Evolutionary conservation across 2,888 invertebrate species (phyloP), one percentile per base, ranked within the genome.

Genomic region (Argyra leucocephala): DNA sequence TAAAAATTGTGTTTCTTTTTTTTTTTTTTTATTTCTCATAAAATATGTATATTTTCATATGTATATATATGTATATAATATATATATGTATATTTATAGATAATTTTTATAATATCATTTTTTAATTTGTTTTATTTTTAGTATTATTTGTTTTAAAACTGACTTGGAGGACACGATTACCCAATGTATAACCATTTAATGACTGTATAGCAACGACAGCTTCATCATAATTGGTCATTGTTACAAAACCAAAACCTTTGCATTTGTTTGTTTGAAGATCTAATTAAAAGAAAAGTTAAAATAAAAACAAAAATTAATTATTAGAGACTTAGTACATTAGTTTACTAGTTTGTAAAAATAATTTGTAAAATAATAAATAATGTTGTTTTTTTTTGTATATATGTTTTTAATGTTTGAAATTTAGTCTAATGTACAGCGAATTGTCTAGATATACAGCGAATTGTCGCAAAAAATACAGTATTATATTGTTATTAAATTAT

Each of bases 221-320:
- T 80, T 95, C 94, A 81, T 94, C 93, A 83, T 94, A 94, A 82
- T 93, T 92, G 76, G 93, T 93, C 94, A 95, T 94, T 70, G 93
- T 93, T 72, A 95, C 93, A 81, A 94, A 93, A 67, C 93, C 95
- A 81, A 93, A 94, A 72, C 95, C 95, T 82, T 93, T 94, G 85
- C 94, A 94, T 82, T 94, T 94, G 84, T 91, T 91, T 71, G 93
- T 92, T 81, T 91, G 90, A 74, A 91, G 85, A 83, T 95, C 94
- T 48, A 48, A 31, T 31, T 31, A 6, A 7, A 26, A 26, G 26
- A 26, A 26, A 26, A 26, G 7, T 6, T 26, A 7, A 26, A 26
- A 26, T 4, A 26, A 7, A 26, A 26, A 26, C 4, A 26, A 26
- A 26, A 26, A 26, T 26, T 6, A 26, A 26, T n/a, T n/a, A n/a